A percentile compares a stretch with the other conserved stretches of the same genome.
phyloP scores from a whole-genome alignment of 1,140 invertebrate species.

The Lordiphosa mommai region DNA sequence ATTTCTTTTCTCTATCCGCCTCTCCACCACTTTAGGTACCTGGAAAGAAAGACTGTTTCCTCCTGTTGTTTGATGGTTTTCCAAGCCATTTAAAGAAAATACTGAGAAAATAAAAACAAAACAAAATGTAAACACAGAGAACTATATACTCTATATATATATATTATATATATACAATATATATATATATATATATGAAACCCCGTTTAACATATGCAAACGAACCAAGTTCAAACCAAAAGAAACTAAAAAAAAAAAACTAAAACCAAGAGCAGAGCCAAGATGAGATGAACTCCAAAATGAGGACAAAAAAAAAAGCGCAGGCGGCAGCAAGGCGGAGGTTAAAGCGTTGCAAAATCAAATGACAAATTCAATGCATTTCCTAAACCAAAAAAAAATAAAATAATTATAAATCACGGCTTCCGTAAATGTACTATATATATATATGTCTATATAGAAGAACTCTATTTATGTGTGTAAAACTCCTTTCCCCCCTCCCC shows the following conservation, averaged over 20 bases:
- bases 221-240: slow-evolving; percentile 59
- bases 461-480: slow-evolving; percentile 32
- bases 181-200: slow-evolving; percentile 18
- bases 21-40: slow-evolving; percentile 66
- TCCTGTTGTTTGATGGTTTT: slow-evolving; percentile 80
- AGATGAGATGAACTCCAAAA: slow-evolving; percentile 19
- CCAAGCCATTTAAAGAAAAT: slow-evolving; percentile 71
- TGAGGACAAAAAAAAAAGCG: slow-evolving; percentile 8
- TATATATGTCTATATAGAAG: slow-evolving; percentile 5
- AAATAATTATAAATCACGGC: slow-evolving; percentile 14
- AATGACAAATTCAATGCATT: slow-evolving; percentile 63
- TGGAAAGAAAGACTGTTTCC: slow-evolving; percentile 80
- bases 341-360: slow-evolving; percentile 57
- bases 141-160: slow-evolving; percentile 29
- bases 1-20: not conserved
- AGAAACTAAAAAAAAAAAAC: slow-evolving; percentile 11
- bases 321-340: slow-evolving; percentile 4
- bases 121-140: slow-evolving; percentile 18
- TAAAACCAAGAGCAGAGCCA: slow-evolving; percentile 21
- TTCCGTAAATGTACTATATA: slow-evolving; percentile 24
- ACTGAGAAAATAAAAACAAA: slow-evolving; percentile 24
- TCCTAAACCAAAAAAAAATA: slow-evolving; percentile 21
- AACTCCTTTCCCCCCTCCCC: slow-evolving; percentile 38
- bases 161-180: slow-evolving; percentile 20
- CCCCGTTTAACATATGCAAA: slow-evolving; percentile 56